Conservation (phyloP, 2,888 invertebrate genomes). For the Autographa pulchrina region DNA sequence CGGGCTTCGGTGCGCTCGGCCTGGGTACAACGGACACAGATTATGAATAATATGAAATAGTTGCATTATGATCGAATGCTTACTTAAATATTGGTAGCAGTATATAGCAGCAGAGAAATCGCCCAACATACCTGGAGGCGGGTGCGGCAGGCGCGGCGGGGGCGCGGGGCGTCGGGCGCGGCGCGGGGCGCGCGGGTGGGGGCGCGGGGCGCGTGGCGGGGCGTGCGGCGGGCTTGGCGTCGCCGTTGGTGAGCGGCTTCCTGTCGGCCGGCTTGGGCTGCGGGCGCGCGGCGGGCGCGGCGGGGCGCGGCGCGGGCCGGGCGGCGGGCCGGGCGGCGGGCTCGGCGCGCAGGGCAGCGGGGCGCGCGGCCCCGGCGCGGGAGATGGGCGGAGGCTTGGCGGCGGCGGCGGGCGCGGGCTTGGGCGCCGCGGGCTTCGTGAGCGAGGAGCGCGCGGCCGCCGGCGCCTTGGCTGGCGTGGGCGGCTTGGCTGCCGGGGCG, state of each 20-base stretch:
- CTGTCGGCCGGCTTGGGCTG: constrained; percentile 77
- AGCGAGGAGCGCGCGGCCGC: constrained; percentile 34
- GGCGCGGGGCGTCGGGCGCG: constrained; percentile 57
- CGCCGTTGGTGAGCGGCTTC: constrained; percentile 89
- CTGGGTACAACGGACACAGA: constrained; percentile 50
- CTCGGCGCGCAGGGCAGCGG: constrained; percentile 41
- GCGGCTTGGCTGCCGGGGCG: constrained; percentile 39
- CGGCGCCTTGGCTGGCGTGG: constrained; percentile 35
- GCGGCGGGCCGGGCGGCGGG: constrained; percentile 47
- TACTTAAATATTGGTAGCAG: not conserved
- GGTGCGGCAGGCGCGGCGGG: constrained; percentile 56
- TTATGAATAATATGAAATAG: not conserved
- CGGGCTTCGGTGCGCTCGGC: constrained; percentile 69
- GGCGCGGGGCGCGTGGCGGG: constrained; percentile 58
- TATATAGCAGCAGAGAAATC: not conserved
- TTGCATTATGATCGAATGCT: not conserved
- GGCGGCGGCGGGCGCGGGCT: constrained; percentile 27
- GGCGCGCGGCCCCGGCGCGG: constrained; percentile 48
- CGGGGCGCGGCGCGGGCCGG: constrained; percentile 60
- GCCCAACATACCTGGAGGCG: constrained; percentile 66
- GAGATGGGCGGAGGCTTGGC: constrained; percentile 38
- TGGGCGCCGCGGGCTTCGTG: constrained; percentile 1
- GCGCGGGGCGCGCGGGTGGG: constrained; percentile 63
- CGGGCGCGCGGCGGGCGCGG: constrained; percentile 61
- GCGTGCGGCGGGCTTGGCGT: constrained; percentile 72